Evolutionary conservation across 2,888 invertebrate genomes (phyloP), one percentile per base, ranked within the genome.

Genomic region (Amphipoea lucens): DNA sequence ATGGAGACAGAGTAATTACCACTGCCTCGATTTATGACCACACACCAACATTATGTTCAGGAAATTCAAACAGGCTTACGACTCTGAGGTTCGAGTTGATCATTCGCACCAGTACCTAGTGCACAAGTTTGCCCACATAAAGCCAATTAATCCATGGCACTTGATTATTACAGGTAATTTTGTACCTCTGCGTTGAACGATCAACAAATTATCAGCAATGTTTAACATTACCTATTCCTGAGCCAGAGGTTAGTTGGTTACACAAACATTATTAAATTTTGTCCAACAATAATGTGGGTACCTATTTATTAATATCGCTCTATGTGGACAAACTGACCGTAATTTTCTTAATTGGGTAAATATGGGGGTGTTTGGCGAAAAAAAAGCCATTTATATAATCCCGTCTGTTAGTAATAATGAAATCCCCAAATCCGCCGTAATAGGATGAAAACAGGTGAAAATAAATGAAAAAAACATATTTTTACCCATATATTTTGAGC

Each of bases 141-240:
- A 78, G 29, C 42, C 72, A 85, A 79, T 82, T 79, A 76, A 78
- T 85, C 45, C n/a, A 74, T 65, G 40, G 70, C 54, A 75, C 42
- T 75, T 45, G 45, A 82, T 84, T 73, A 79, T 69, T 72, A 74
- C 76, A 66, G 77, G 86, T 80, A 76, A 83, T 81, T 89, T 88
- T 85, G 78, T 87, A 90, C 83, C 88, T 90, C 84, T 67, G 45
- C 51, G 89, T 77, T 71, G 71, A 84, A 88, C 89, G 90, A 87
- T 89, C 81, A 91, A 89, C 90, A 91, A 92, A 92, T 93, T 91
- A 89, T 82, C 84, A 89, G 79, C 87, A 81, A 87, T 91, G 90
- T 92, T 90, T 86, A 91, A 89, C 88, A 86, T 86, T 81, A 86
- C 83, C 87, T 85, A 82, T 87, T 80, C 74, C 67, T 42, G 48